Evolutionary conservation across 1,140 invertebrate species (phyloP).

Genomic region (Delia radicum): DNA sequence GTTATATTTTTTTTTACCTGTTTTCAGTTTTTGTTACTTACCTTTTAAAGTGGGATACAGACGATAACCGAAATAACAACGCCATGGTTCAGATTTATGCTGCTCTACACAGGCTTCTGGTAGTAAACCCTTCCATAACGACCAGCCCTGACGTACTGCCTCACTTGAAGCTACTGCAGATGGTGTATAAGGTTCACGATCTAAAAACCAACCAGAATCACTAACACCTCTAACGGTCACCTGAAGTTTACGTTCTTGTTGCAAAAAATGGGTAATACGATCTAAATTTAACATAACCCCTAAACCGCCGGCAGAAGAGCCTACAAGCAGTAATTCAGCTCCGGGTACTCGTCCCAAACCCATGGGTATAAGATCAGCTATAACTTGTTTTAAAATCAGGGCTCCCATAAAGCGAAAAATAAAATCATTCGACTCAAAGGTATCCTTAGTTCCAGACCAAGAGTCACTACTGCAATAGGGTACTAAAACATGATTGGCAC

Average conservation of each 20-base stretch:
- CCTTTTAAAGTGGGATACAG: slow-evolving; percentile 82
- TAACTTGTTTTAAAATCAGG: slow-evolving; percentile 70
- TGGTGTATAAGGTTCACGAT: slow-evolving; percentile 65
- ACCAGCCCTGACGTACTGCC: slow-evolving; percentile 74
- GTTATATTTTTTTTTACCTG: too few species aligned
- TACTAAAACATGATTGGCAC: slow-evolving; percentile 88
- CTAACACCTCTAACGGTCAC: slow-evolving; percentile 77
- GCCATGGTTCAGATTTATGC: slow-evolving; percentile 77
- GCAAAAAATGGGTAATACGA: slow-evolving; percentile 70
- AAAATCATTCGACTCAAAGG: slow-evolving; percentile 46
- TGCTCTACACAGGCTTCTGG: slow-evolving; percentile 71
- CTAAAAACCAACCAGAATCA: slow-evolving; percentile 93
- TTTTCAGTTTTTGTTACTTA: too few species aligned
- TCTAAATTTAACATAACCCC: slow-evolving; percentile 91
- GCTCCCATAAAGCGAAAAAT: slow-evolving; percentile 87
- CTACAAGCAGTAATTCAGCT: slow-evolving; percentile 73
- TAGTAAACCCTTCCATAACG: slow-evolving; percentile 80
- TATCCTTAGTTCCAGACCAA: slow-evolving; percentile 77
- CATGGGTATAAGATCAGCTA: slow-evolving; percentile 68
- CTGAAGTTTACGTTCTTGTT: slow-evolving; percentile 63
- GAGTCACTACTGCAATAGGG: slow-evolving; percentile 94
- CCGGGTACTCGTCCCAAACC: slow-evolving; percentile 64
- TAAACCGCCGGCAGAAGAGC: slow-evolving; percentile 89
- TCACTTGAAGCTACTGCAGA: slow-evolving; percentile 61
- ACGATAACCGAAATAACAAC: slow-evolving; percentile 90